Base-by-base conservation (phyloP, 1,140 invertebrate species). In the Ceratina australensis region DNA sequence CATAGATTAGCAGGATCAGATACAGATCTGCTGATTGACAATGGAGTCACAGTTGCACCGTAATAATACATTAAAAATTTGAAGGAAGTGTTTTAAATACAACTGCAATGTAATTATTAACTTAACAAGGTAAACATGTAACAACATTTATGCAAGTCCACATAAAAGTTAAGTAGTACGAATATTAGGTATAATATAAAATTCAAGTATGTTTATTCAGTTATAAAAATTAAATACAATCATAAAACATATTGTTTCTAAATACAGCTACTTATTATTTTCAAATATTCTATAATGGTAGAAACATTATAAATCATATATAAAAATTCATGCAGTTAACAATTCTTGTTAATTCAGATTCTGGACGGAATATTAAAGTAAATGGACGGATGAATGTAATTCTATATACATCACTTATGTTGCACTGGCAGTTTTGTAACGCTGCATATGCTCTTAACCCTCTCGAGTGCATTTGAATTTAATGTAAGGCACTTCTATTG, bases 1-100 rank as follows among this genome's bases (percentile, higher is more conserved):
- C 89, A 89, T 60, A 84, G 79, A 1, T 67, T 89, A 8, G 67
- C 79, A 15, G 79, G 69, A 54, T 78, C 16, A 8, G 47, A 33
- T 52, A 42, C 24, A 26, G 65, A 26, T n/a, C 16, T 33, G n/a
- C 47, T 10, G 20, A 10, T 12, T 18, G 20, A n/a, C 24, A n/a
- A 54, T 54, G 52, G 16, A 54, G n/a, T n/a, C 52, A 54, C 52
- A 54, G 4, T 54, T 54, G 15, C 52, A 54, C 52, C 52, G 16
- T 18, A 54, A 16, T 10, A 7, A 42, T 42, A 42, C 7, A 42
- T 42, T 42, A 2, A 42, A 42, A 42, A 42, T 7, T 42, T 10
- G 33, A 7, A 5, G 33, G 10, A 3, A 33, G 33, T 42, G 33
- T 42, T 7, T 0, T 42, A 42, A 42, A 42, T 42, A 42, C 7